Conservation (phyloP, 2,797 vertebrate genomes). For the Clarias laeviceps region DNA sequence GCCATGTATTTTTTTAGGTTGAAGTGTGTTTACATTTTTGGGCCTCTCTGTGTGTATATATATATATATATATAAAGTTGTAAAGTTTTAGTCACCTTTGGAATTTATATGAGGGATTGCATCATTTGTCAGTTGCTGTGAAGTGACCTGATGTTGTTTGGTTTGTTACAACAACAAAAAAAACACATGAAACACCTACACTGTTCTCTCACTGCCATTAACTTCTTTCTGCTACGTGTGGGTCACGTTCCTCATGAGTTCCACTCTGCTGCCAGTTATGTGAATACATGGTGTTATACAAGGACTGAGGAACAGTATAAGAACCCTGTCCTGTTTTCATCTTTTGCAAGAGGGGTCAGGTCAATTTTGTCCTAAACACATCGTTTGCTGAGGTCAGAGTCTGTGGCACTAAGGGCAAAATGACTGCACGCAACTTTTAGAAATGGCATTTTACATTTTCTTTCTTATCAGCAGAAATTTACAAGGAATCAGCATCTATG, state of each 20-base stretch:
- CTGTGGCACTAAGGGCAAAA: not conserved
- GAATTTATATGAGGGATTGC: not conserved
- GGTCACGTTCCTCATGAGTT: not conserved
- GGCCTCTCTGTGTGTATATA: no score
- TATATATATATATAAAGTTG: no score
- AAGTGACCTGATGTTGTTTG: not conserved
- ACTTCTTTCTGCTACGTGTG: not conserved
- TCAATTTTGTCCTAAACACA: not conserved
- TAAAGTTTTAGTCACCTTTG: not conserved
- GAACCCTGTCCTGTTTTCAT: not conserved
- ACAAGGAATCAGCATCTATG: not conserved
- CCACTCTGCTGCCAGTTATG: not conserved
- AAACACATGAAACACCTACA: not conserved
- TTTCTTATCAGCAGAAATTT: not conserved
- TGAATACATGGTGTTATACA: slow-evolving; percentile 6
- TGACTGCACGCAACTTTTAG: not conserved
- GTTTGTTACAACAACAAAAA: not conserved
- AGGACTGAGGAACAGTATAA: not conserved
- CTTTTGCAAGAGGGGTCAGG: not conserved
- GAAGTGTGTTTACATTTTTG: no score
- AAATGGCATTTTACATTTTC: not conserved
- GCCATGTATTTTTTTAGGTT: no score
- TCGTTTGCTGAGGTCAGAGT: not conserved
- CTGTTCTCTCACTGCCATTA: not conserved
- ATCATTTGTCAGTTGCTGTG: not conserved